These are phyloP conservation scores for Mobula hypostoma DNA, from an alignment of 2,113 vertebrate genomes.

Conservation along the genomic window DNA sequence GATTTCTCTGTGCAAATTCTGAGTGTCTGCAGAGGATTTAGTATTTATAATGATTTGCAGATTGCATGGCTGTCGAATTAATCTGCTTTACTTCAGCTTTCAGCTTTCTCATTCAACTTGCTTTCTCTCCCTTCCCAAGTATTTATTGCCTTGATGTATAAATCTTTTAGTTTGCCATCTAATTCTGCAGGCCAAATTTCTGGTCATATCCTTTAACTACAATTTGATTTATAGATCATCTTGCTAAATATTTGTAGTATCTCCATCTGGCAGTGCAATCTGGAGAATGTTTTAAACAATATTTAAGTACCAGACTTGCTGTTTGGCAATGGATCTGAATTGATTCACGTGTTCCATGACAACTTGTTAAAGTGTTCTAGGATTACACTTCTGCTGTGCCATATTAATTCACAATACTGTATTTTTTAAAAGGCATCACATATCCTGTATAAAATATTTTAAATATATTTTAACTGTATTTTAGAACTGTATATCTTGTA, in stretches of 20 bases:
- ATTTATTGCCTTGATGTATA: constrained; percentile 1
- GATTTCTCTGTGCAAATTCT: not conserved
- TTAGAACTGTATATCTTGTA: not conserved
- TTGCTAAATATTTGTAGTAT: not conserved
- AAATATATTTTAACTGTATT: not conserved
- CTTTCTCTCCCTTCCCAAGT: not conserved
- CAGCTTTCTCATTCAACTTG: not conserved
- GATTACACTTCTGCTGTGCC: not conserved
- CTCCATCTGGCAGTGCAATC: constrained; percentile 5
- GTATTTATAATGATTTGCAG: constrained; percentile 23
- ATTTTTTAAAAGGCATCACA: not conserved
- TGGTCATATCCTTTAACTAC: constrained; percentile 17
- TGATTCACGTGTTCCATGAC: not conserved
- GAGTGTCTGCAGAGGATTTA: not conserved
- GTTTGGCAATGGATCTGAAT: constrained; percentile 12
- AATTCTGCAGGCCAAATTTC: constrained; percentile 8
- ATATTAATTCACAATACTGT: not conserved
- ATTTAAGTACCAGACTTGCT: not conserved
- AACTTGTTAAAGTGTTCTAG: not conserved
- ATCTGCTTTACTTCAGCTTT: not conserved
- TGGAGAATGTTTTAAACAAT: not conserved
- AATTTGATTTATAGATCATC: constrained; percentile 4
- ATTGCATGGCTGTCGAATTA: constrained; percentile 8
- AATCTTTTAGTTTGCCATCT: constrained; percentile 12
- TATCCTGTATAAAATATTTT: not conserved